Evolutionary conservation across 2,888 invertebrate genomes (phyloP).

Genomic region (Lycocerus yunnanus): DNA sequence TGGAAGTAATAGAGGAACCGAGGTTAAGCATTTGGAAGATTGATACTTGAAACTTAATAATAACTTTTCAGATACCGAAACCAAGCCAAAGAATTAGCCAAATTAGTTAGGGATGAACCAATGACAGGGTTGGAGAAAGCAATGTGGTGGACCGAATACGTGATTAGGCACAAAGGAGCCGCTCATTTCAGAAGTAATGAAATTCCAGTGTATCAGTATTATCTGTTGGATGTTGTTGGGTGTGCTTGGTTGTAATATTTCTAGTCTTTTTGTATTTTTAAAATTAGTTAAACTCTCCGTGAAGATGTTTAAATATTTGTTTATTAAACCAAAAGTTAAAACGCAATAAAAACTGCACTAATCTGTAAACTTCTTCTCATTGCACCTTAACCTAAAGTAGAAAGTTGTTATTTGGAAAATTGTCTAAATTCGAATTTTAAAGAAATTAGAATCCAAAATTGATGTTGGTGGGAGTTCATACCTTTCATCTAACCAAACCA

Average conservation of each 20-base stretch:
- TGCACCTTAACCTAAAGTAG: no score
- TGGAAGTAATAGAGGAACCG: neutral
- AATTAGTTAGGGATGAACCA: neutral
- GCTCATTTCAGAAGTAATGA: constrained; percentile 1
- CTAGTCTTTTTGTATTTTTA: neutral
- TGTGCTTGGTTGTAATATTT: neutral
- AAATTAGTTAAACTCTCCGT: neutral
- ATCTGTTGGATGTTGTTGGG: constrained; percentile 6
- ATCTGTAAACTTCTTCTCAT: no score
- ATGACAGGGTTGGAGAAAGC: constrained; percentile 6
- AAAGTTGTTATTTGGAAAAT: no score
- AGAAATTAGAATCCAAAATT: no score
- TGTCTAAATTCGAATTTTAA: no score
- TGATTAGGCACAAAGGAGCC: constrained; percentile 1
- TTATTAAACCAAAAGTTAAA: no score
- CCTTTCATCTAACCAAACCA: no score
- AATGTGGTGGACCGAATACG: constrained; percentile 15
- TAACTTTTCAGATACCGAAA: neutral
- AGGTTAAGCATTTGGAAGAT: neutral
- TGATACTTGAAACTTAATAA: neutral
- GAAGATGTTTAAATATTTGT: neutral
- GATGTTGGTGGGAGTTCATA: no score
- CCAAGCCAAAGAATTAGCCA: neutral
- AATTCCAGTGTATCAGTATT: constrained; percentile 3
- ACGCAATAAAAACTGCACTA: no score